Percentiles rank a stretch among this genome's conserved stretches.
phyloP scores from a whole-genome alignment of 2,888 invertebrate species.

The Laothoe populi region DNA sequence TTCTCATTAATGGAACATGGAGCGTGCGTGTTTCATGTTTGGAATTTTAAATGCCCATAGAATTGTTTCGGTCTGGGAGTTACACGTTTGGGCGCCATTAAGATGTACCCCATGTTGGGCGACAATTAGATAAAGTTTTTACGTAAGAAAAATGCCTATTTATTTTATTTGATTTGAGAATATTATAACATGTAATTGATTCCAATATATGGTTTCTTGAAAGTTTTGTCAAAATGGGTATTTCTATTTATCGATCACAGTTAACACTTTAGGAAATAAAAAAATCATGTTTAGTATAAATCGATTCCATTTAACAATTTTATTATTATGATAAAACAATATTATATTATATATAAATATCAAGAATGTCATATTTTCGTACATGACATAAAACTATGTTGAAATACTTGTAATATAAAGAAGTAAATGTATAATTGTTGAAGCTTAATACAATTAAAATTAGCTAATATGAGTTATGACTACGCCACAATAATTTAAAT shows the following conservation, averaged over 20 bases:
- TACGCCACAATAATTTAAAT: not conserved
- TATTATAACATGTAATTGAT: not conserved
- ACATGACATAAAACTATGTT: no score
- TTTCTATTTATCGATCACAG: no score
- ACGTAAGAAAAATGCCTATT: not conserved
- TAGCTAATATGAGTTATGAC: not conserved
- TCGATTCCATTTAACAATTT: no score
- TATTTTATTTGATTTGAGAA: not conserved
- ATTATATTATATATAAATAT: no score
- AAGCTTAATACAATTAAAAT: not conserved
- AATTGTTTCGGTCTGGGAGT: slow-evolving; percentile 11
- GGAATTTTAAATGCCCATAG: slow-evolving; percentile 20
- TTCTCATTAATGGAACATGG: slow-evolving; percentile 15
- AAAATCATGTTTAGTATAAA: no score
- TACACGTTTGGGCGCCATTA: slow-evolving; percentile 32
- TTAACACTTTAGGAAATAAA: no score
- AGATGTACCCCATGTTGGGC: slow-evolving; percentile 39
- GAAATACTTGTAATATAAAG: no score
- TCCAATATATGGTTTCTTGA: no score
- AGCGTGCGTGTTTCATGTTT: slow-evolving; percentile 16
- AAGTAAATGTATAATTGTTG: no score
- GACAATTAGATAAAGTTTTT: slow-evolving; percentile 32
- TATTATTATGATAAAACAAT: no score
- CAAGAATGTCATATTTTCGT: no score
- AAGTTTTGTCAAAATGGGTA: no score